Conservation (phyloP, 1,140 invertebrate genomes). For the Drosophila kepulauana region DNA sequence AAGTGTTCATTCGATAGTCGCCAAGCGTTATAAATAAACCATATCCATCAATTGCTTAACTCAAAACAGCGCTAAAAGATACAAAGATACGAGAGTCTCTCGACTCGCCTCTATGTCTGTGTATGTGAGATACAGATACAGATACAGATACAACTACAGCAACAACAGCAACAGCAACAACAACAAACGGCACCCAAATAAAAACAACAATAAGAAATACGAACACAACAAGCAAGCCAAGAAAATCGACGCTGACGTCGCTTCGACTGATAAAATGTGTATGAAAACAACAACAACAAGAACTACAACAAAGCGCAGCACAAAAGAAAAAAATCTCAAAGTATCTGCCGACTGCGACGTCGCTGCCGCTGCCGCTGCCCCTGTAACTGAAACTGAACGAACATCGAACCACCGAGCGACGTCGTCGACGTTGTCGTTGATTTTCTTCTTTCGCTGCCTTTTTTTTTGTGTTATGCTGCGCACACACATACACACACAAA, state of each 20-base stretch:
- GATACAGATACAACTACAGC: constrained; percentile 51
- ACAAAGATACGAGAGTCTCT: constrained; percentile 68
- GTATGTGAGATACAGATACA: constrained; percentile 55
- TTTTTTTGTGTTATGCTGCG: constrained; percentile 65
- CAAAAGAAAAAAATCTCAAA: constrained; percentile 66
- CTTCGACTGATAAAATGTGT: constrained; percentile 77
- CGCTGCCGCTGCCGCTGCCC: constrained; percentile 27
- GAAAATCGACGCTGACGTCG: constrained; percentile 62
- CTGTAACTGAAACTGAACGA: constrained; percentile 57
- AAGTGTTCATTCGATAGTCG: constrained; percentile 70
- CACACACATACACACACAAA: constrained; percentile 45
- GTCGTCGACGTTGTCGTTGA: constrained; percentile 55
- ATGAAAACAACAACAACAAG: constrained; percentile 59
- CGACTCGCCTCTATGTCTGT: constrained; percentile 11
- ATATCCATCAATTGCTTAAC: constrained; percentile 84
- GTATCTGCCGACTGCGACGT: constrained; percentile 62
- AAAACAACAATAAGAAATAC: constrained; percentile 61
- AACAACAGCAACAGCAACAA: constrained; percentile 47
- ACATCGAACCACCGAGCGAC: constrained; percentile 45
- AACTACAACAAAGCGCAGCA: constrained; percentile 11
- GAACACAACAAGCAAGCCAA: constrained; percentile 48
- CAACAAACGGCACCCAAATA: constrained; percentile 69
- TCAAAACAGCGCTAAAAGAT: constrained; percentile 83
- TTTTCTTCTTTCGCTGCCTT: constrained; percentile 74
- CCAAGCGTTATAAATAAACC: constrained; percentile 84